Conservation (phyloP, 53 echinoderm and acorn worm species). For the Echinarachnius parma region DNA sequence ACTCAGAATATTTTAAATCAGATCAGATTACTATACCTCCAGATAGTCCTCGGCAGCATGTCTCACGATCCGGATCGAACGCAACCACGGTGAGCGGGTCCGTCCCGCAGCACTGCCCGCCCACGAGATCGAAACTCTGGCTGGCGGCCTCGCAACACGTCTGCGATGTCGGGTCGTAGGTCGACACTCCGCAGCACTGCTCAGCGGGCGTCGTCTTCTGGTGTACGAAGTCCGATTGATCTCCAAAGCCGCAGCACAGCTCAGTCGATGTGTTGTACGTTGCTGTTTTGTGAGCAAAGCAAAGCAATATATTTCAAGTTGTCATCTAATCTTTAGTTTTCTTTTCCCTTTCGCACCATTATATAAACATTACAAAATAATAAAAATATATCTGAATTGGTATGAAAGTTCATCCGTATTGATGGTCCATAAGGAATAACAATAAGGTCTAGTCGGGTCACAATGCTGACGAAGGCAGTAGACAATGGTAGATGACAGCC, state of each 20-base stretch:
- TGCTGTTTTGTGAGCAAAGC: too few relatives aligned
- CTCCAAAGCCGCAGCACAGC: slow-evolving; percentile 62
- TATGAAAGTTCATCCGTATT: too few relatives aligned
- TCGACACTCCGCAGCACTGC: slow-evolving; percentile 61
- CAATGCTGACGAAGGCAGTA: too few relatives aligned
- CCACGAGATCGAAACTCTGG: slow-evolving; percentile 27
- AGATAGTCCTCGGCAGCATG: background rate
- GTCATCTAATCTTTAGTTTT: too few relatives aligned
- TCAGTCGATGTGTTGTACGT: slow-evolving; percentile 57
- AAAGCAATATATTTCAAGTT: too few relatives aligned
- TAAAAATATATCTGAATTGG: too few relatives aligned
- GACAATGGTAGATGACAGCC: too few relatives aligned
- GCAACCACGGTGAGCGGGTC: background rate
- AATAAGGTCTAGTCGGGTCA: too few relatives aligned
- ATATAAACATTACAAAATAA: too few relatives aligned
- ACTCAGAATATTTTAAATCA: too few relatives aligned
- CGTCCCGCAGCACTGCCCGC: slow-evolving; percentile 37
- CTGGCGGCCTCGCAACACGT: slow-evolving; percentile 62
- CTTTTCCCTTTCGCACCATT: too few relatives aligned
- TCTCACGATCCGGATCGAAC: slow-evolving; percentile 16
- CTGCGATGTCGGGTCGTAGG: slow-evolving; percentile 57
- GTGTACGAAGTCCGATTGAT: slow-evolving; percentile 1
- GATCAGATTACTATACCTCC: slow-evolving; percentile 39
- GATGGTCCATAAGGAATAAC: too few relatives aligned
- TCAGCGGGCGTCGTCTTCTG: slow-evolving; percentile 25